These are phyloP conservation scores for Actinostola sp. DNA, from an alignment of 92 coral and sea anemone genomes.

Conservation along the genomic window DNA sequence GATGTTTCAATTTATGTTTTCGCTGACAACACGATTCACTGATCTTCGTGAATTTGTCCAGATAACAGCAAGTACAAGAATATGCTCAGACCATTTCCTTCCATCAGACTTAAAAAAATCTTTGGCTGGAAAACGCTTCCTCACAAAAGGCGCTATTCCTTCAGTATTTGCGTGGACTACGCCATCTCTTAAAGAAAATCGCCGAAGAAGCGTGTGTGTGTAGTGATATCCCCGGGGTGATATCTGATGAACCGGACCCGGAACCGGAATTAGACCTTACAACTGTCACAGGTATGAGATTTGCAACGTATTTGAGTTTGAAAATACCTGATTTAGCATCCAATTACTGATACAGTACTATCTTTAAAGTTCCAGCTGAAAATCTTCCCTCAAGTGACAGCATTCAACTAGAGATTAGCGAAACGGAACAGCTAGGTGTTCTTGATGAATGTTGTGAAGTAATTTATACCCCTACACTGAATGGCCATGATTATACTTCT, in stretches of 20 bases:
- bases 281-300: not conserved
- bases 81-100: constrained; percentile 33
- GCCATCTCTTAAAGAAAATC: not conserved
- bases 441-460: not conserved
- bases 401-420: not conserved
- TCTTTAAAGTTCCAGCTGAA: no score
- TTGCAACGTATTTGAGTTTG: no score
- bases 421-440: not conserved
- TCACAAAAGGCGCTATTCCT: constrained; percentile 30
- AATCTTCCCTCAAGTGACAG: no score
- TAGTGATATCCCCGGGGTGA: not conserved
- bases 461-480: not conserved
- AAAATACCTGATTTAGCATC: no score
- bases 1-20: no score
- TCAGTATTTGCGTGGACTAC: constrained; percentile 7
- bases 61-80: constrained; percentile 13
- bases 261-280: not conserved
- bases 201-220: constrained; percentile 6
- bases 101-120: constrained; percentile 23
- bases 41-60: constrained; percentile 1
- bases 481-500: not conserved
- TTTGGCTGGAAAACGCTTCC: constrained; percentile 17
- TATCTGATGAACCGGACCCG: not conserved
- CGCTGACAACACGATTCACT: not conserved
- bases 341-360: no score